Evolutionary conservation across 1,140 invertebrate genomes (phyloP), one percentile per base, ranked within the genome.

Genomic region (Nasonia vitripennis): DNA sequence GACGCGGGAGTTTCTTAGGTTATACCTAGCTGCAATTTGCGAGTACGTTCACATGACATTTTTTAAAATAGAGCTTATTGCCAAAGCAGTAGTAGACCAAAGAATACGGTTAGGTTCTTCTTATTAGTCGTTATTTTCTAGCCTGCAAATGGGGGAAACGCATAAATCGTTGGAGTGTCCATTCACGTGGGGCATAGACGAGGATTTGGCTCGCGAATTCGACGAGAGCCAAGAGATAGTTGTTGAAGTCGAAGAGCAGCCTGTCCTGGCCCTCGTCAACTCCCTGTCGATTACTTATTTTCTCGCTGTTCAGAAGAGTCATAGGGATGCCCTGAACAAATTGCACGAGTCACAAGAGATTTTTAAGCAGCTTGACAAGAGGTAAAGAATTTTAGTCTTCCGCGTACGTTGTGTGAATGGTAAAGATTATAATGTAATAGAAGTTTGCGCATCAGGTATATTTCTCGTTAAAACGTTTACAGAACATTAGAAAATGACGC

Each of bases 131-230:
- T 51, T 51, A 11, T 55, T n/a, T 17, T 62, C 6, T n/a, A 62
- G 17, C 17, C 14, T 7, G 27, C 9, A 34, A 31, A 71, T 71
- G 68, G 12, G 14, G 9, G 9, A 27, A 31, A 62, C 5, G 27
- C 12, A 67, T 41, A 79, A 67, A 17, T 20, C 55, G 34, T 41
- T 81, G 41, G 37, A 81, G 27, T 70, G 62, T 71, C 79, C 79
- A 2, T 81, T 81, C 37, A 71, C 62, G 7, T 81, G 79, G 79
- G 37, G 70, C 0, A 48, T 81, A 14, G 67, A 81, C 31, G 31
- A 23, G 11, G 70, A 71, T 5, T 71, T 70, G n/a, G 67, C 27
- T 2, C 10, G 10, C 4, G 11, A 48, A 67, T 70, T 23, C 23
- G 37, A 81, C 51, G 62, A 70, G 41, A 20, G 41, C 6, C 2